These are phyloP conservation scores for Numenius phaeopus DNA, from an alignment of 2,797 vertebrate species.

Conservation along the genomic window DNA sequence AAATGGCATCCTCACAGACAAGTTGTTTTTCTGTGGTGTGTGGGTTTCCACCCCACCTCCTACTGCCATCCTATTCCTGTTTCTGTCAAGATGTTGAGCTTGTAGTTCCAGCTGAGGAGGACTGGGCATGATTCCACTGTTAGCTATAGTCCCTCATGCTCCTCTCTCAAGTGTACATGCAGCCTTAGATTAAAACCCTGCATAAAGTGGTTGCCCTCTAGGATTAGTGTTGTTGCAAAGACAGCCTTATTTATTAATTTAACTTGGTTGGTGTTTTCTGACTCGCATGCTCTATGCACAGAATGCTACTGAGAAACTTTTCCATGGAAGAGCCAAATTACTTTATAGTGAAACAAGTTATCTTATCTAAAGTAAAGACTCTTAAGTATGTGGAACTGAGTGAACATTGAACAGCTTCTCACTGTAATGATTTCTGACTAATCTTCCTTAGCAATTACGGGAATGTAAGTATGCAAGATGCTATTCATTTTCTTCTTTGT, in stretches of 20 bases:
- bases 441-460: background rate
- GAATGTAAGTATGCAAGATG: background rate
- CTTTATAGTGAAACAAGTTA: background rate
- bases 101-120: background rate
- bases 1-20: background rate
- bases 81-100: constrained; percentile 6
- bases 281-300: background rate
- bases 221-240: background rate
- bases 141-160: background rate
- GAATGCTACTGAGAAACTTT: background rate
- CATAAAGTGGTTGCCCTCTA: background rate
- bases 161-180: background rate
- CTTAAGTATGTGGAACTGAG: background rate
- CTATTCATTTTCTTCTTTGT: background rate
- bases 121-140: background rate
- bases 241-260: background rate
- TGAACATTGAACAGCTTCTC: background rate
- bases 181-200: background rate
- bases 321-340: background rate
- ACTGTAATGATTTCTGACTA: background rate
- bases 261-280: background rate
- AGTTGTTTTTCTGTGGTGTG: background rate
- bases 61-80: background rate
- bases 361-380: background rate
- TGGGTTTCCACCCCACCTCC: background rate